These are phyloP conservation scores for Peromyscus attwateri DNA, from an alignment of 2,797 vertebrate species.

Conservation along the genomic window DNA sequence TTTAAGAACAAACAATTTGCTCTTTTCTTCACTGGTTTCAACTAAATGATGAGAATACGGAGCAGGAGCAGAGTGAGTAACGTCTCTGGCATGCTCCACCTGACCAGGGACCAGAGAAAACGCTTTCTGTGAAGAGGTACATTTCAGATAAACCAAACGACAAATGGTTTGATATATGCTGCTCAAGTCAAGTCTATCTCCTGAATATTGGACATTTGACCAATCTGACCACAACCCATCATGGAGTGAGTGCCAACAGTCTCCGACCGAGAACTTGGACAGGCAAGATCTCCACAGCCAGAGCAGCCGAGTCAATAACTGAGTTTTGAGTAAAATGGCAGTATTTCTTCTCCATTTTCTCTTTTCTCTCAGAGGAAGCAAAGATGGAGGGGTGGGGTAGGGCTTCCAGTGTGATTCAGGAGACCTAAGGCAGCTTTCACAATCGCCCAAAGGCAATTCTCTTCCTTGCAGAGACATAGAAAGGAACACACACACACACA, in stretches of 20 bases:
- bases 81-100: neutral
- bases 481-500: neutral
- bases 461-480: neutral
- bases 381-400: neutral
- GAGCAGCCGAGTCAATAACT: too few species aligned
- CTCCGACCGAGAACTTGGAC: neutral
- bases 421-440: neutral
- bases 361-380: neutral
- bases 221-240: neutral
- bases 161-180: neutral
- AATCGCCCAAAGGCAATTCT: rapidly evolving
- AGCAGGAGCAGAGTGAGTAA: rapidly evolving
- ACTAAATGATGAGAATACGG: neutral
- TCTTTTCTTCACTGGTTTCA: neutral
- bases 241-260: neutral
- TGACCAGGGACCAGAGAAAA: neutral
- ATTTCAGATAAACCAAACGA: neutral
- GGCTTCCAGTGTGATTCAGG: neutral
- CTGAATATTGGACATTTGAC: rapidly evolving
- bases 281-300: neutral
- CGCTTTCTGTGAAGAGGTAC: neutral
- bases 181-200: neutral
- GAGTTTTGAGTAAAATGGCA: neutral
- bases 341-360: neutral
- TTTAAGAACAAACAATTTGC: neutral